phyloP scores from a whole-genome alignment of 2,797 vertebrate genomes.

The Epinephelus coioides region DNA sequence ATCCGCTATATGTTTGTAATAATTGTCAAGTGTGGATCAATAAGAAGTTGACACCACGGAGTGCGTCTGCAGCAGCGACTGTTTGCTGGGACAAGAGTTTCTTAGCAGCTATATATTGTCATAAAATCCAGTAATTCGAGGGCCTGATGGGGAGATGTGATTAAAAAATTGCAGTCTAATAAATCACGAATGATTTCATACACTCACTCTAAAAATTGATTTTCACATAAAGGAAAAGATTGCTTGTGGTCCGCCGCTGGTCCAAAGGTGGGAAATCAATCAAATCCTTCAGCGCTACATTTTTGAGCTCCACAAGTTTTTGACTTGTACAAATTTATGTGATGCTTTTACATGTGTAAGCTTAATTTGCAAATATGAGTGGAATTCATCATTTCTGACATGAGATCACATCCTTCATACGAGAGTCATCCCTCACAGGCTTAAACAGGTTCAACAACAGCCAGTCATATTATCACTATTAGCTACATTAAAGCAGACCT shows the following conservation, averaged over 20 bases:
- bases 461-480: not conserved
- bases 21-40: constrained; percentile 11
- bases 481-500: not conserved
- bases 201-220: constrained; percentile 61
- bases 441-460: not conserved
- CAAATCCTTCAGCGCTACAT: constrained; percentile 27
- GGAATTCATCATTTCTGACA: constrained; percentile 3
- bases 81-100: constrained; percentile 32
- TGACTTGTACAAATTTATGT: constrained; percentile 24
- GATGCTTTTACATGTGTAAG: not conserved
- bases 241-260: constrained; percentile 54
- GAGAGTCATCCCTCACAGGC: not conserved
- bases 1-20: constrained; percentile 1
- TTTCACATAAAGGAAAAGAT: constrained; percentile 72
- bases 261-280: constrained; percentile 62
- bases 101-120: constrained; percentile 28
- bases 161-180: constrained; percentile 59
- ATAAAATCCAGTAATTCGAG: constrained; percentile 44
- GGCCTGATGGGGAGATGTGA: constrained; percentile 57
- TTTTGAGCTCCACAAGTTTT: constrained; percentile 11
- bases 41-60: constrained; percentile 9
- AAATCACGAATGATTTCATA: constrained; percentile 64
- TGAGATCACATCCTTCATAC: not conserved
- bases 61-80: constrained; percentile 8
- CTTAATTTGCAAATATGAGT: constrained; percentile 3